Conservation (phyloP, 2,888 invertebrate genomes). For the Eupsilia transversa region DNA sequence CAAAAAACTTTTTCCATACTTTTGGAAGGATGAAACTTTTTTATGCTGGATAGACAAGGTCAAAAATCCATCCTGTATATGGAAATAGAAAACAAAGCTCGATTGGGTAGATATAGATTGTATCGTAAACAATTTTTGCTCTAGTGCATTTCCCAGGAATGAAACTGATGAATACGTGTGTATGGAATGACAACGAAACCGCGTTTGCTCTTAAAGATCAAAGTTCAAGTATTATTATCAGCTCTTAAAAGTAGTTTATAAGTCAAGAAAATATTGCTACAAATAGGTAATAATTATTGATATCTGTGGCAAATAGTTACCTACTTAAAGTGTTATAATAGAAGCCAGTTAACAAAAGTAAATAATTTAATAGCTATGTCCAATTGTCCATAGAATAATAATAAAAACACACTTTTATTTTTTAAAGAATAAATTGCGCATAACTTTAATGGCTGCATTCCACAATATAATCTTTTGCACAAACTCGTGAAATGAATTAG, state of each 20-base stretch:
- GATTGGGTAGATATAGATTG: too few relatives aligned
- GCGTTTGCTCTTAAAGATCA: too few relatives aligned
- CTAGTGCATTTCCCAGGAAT: too few relatives aligned
- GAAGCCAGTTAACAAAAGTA: neutral
- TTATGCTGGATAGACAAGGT: too few relatives aligned
- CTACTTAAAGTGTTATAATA: neutral
- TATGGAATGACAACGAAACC: too few relatives aligned
- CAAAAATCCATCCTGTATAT: too few relatives aligned
- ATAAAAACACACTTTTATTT: neutral
- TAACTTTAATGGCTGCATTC: constrained; percentile 13
- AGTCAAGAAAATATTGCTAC: neutral
- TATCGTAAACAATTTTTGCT: too few relatives aligned
- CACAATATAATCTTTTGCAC: neutral
- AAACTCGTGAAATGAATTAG: constrained; percentile 49
- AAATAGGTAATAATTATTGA: neutral
- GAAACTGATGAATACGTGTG: too few relatives aligned
- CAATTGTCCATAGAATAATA: neutral
- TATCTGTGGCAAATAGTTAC: neutral
- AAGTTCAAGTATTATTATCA: neutral
- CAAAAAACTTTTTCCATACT: too few relatives aligned
- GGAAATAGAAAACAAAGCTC: too few relatives aligned
- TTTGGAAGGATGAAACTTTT: too few relatives aligned
- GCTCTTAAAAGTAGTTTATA: neutral
- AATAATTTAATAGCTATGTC: too few relatives aligned
- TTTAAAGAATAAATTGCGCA: constrained; percentile 21